Evolutionary conservation across 2,113 vertebrate genomes (phyloP), one percentile per base, ranked within the genome.

Genomic region (Strigops habroptila): DNA sequence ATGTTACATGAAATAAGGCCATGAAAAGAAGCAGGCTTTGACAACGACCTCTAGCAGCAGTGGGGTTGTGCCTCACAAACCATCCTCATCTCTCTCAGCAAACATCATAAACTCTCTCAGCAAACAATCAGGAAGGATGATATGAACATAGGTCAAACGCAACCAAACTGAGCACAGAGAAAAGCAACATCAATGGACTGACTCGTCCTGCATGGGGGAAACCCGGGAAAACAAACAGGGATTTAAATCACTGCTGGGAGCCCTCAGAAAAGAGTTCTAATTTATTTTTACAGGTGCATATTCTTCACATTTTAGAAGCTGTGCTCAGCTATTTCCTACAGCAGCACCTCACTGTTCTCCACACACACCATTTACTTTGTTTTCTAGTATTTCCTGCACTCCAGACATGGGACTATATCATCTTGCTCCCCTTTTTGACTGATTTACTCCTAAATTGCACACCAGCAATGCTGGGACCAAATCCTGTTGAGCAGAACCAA

Each of bases 71-170:
- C 7, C 91, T 53, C 48, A 14, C 22, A 48, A 87, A 51, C 69
- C 3, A 27, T 10, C 3, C 19, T 5, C 13, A 22, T 3, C 6
- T 64, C 14, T 18, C 31, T 39, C 44, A 33, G 46, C 10, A 43
- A 43, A 53, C 25, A 51, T 49, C 48, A 49, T 25, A 49, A 19
- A 2, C 7, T 62, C 15, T 21, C 43, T 35, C 46, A 31, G 43
- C 9, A 41, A 44, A 60, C 6, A 33, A 59, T 59, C 33, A 35
- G 22, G 57, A 35, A 59, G 24, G 25, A 31, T 4, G 11, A 23
- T 1, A 6, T 3, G 21, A 30, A 0, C 5, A 10, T 4, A 39
- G 6, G 30, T 12, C 49, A 77, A 1, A 25, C 0, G 1, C 51
- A 77, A 23, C 5, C 2, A 1, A 53, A 18, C 11, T 23, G 27